These are phyloP conservation scores for Sapayoa aenigma DNA, from an alignment of 2,113 vertebrate genomes.

Conservation along the genomic window DNA sequence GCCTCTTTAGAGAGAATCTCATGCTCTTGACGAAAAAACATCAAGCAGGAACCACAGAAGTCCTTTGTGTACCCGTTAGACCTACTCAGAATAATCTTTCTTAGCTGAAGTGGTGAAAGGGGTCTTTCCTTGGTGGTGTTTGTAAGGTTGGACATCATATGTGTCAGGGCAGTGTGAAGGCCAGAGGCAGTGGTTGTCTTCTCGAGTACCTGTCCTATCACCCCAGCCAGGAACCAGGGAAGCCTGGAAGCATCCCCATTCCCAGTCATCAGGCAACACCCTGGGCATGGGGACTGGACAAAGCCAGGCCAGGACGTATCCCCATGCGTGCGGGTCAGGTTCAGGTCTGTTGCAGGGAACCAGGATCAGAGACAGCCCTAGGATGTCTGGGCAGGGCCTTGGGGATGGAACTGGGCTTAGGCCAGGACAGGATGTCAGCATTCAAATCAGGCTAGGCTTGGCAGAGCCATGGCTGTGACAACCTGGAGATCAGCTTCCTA, in stretches of 20 bases:
- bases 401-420: neutral
- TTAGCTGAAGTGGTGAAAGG: neutral
- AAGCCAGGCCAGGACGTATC: neutral
- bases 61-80: neutral
- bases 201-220: neutral
- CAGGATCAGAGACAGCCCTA: neutral
- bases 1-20: neutral
- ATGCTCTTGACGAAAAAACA: neutral
- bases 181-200: neutral
- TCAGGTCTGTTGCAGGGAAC: neutral
- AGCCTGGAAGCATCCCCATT: neutral
- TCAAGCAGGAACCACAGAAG: neutral
- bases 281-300: neutral
- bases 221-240: neutral
- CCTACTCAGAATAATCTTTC: neutral
- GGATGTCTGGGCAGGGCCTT: neutral
- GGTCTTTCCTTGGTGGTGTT: neutral
- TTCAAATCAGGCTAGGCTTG: neutral
- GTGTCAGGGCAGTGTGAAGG: neutral
- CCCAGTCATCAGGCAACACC: neutral
- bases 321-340: neutral
- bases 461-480: fast-evolving
- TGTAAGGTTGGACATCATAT: neutral
- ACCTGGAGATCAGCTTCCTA: neutral
- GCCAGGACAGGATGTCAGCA: neutral